A percentile compares a stretch with the other conserved stretches of the same genome.
Conservation (phyloP, 2,797 vertebrate genomes). For the Hypotaenidia philippensis region DNA sequence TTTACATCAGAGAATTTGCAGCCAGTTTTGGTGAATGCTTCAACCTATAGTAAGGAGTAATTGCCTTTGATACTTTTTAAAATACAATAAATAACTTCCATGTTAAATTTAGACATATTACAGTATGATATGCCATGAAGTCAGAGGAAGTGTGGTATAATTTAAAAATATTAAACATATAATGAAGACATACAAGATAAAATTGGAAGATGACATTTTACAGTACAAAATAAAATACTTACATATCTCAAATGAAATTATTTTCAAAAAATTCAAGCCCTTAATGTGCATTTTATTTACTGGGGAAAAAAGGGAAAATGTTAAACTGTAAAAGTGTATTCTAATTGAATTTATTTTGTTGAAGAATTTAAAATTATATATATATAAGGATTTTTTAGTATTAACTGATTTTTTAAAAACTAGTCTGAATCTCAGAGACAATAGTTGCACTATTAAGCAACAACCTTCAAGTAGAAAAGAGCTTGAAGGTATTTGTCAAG, state of each 20-base stretch:
- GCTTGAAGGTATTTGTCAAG: neutral
- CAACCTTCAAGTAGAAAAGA: neutral
- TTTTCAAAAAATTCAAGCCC: neutral
- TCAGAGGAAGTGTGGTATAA: neutral
- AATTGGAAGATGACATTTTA: neutral
- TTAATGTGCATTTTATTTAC: neutral
- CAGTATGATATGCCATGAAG: neutral
- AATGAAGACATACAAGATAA: neutral
- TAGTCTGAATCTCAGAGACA: neutral
- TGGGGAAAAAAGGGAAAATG: neutral
- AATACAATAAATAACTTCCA: neutral
- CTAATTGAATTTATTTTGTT: neutral
- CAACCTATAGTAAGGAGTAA: neutral
- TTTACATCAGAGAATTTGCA: neutral
- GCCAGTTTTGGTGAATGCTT: neutral
- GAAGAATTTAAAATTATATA: neutral
- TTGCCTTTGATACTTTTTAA: neutral
- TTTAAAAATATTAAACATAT: neutral
- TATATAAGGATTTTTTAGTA: neutral
- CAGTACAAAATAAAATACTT: neutral
- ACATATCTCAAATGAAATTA: rapidly evolving
- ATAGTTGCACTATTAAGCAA: neutral
- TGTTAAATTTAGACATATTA: neutral
- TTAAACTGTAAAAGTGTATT: rapidly evolving
- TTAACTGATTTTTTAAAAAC: neutral